A percentile compares a stretch with the other conserved stretches of the same genome.
Conservation (phyloP, 2,888 invertebrate species). For the Trichacis sp. region DNA sequence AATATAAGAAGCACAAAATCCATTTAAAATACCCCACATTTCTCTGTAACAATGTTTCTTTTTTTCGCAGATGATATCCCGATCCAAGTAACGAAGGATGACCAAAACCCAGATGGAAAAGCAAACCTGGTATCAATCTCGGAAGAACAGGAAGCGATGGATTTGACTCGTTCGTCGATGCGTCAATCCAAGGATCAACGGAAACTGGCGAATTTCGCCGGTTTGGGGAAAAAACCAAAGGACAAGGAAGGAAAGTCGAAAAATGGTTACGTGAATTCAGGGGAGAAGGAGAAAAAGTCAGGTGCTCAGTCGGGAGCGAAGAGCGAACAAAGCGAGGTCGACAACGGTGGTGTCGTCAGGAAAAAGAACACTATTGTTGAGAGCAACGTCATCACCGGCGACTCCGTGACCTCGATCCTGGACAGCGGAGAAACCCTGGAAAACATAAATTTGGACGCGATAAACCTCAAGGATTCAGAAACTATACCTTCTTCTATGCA, state of each 20-base stretch:
- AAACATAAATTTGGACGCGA: conserved; percentile 69
- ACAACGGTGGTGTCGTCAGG: conserved; percentile 67
- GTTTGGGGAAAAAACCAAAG: conserved; percentile 75
- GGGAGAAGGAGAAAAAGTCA: conserved; percentile 69
- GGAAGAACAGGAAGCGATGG: conserved; percentile 75
- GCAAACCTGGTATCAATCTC: conserved; percentile 77
- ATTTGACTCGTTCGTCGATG: conserved; percentile 69
- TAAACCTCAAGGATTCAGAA: conserved; percentile 70
- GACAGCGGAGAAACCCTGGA: conserved; percentile 60
- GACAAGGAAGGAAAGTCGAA: conserved; percentile 60
- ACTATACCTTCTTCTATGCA: conserved; percentile 73
- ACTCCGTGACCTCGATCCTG: conserved; percentile 65
- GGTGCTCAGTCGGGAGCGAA: conserved; percentile 68
- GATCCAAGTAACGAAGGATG: conserved; percentile 80
- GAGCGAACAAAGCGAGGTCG: conserved; percentile 59
- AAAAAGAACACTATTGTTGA: conserved; percentile 70
- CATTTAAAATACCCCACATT: too few species aligned
- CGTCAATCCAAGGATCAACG: conserved; percentile 72
- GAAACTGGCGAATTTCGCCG: conserved; percentile 74
- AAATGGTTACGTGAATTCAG: conserved; percentile 52
- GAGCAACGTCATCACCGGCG: conserved; percentile 63
- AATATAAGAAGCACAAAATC: too few species aligned
- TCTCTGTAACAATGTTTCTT: too few species aligned
- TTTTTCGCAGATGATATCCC: conserved; percentile 84
- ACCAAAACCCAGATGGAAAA: conserved; percentile 71